Conservation (phyloP, 2,888 invertebrate genomes). For the Alitta virens region DNA sequence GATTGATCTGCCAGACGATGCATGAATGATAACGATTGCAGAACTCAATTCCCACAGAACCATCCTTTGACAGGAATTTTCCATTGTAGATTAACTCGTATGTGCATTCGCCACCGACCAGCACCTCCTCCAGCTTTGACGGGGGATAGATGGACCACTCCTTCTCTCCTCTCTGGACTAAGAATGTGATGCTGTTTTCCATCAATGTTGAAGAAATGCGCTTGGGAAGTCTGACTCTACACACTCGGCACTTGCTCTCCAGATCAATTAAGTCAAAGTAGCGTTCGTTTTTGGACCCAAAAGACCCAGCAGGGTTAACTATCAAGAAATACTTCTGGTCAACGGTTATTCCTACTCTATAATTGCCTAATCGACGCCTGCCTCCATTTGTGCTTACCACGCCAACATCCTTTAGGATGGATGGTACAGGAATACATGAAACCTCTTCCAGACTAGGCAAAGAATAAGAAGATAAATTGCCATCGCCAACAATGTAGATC, state of each 20-base stretch:
- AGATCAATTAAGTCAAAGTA: constrained; percentile 23
- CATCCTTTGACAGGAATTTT: constrained; percentile 13
- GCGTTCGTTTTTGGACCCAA: constrained; percentile 2
- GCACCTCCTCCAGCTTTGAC: background rate
- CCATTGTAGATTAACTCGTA: constrained; percentile 10
- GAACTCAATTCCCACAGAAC: constrained; percentile 8
- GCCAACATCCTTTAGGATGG: constrained; percentile 19
- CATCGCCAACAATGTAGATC: constrained; percentile 17
- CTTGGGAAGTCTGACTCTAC: constrained; percentile 1
- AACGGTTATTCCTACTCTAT: constrained; percentile 17
- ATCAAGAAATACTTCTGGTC: constrained; percentile 24
- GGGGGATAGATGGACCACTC: background rate
- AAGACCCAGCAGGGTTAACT: constrained; percentile 14
- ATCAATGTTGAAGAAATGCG: constrained; percentile 15
- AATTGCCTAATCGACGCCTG: constrained; percentile 15
- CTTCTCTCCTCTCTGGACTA: background rate
- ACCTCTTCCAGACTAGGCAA: background rate
- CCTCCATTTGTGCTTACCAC: constrained; percentile 13
- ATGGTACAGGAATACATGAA: background rate
- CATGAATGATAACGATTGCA: background rate
- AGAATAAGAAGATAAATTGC: constrained; percentile 12
- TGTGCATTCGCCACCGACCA: background rate
- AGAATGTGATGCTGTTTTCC: constrained; percentile 14
- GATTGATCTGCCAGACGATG: constrained; percentile 15
- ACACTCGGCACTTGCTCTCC: background rate